Evolutionary conservation across 2,888 invertebrate species (phyloP), one percentile per base, ranked within the genome.

Genomic region (Saturnia japonica): DNA sequence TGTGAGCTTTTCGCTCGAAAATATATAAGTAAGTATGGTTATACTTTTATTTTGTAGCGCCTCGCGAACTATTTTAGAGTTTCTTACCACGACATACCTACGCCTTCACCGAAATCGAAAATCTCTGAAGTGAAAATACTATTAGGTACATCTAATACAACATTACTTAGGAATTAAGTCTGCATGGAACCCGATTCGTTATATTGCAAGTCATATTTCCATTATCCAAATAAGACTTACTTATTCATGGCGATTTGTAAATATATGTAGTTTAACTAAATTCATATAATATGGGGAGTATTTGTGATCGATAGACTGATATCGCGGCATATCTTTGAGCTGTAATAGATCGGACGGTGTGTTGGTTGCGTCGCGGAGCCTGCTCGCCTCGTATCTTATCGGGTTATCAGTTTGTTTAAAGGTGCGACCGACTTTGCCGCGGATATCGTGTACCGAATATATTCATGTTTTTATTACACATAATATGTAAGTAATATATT

Each of bases 371-470:
- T 51, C 7, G 57, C 11, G 25, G 1, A 22, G 57, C 25, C 25
- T 54, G 57, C 57, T 22, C 9, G 54, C 25, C 6, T 25, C 28
- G 6, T 60, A 64, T 64, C 64, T 64, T 64, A 64, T 64, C 66
- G 43, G 28, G 68, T 54, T 75, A 77, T 74, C 71, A 51, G 64
- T 14, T 1, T 28, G 57, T 60, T 60, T 54, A 73, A 74, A 78
- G 79, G 80, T 78, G 79, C 71, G 79, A 73, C 75, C 77, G 75
- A 73, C 73, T 74, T 73, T 62, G 62, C 57, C 62, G 9, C 64
- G 64, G 40, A 47, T 28, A 68, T 57, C 51, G 51, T 43, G 43
- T 19, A 19, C n/a, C n/a, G 19, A 64, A 42, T 7, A 22, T 66
- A 66, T 66, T 42, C 42, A 42, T 66, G 66, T 42, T 60, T 62